Evolutionary conservation across 2,888 invertebrate genomes (phyloP).

Genomic region (Xanthorhoe spadicearia): DNA sequence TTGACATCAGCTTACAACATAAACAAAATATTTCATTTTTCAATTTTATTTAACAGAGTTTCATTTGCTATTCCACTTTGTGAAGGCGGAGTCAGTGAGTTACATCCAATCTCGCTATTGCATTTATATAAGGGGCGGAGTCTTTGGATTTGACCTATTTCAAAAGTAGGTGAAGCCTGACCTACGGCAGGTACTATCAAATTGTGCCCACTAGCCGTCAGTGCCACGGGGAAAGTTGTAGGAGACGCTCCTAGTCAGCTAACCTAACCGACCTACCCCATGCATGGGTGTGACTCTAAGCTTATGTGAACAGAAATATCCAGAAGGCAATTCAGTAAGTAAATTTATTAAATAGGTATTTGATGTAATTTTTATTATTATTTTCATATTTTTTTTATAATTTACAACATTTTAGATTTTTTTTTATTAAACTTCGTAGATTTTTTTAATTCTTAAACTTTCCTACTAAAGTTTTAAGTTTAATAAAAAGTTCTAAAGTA

Average conservation of each 20-base stretch:
- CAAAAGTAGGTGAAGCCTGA: slow-evolving; percentile 14
- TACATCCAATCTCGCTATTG: slow-evolving; percentile 3
- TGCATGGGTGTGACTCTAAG: background rate
- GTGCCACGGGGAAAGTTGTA: background rate
- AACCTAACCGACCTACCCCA: background rate
- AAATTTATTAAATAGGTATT: no score
- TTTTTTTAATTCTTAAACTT: no score
- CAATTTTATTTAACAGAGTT: background rate
- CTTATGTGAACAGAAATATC: background rate
- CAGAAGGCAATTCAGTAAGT: no score
- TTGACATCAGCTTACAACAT: no score
- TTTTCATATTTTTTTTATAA: no score
- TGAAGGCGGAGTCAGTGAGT: slow-evolving; percentile 9
- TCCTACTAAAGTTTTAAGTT: no score
- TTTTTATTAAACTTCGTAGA: no score
- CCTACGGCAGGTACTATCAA: slow-evolving; percentile 9
- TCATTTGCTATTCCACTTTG: background rate
- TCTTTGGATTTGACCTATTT: slow-evolving; percentile 22
- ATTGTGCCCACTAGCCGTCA: slow-evolving; percentile 9
- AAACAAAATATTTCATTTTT: no score
- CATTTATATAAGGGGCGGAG: slow-evolving; percentile 8
- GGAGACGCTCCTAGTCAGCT: no score
- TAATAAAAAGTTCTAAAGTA: no score
- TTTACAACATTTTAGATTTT: no score
- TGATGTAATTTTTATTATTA: no score